Conservation (phyloP, 53 echinoderm and acorn worm species). For the Echinarachnius parma region DNA sequence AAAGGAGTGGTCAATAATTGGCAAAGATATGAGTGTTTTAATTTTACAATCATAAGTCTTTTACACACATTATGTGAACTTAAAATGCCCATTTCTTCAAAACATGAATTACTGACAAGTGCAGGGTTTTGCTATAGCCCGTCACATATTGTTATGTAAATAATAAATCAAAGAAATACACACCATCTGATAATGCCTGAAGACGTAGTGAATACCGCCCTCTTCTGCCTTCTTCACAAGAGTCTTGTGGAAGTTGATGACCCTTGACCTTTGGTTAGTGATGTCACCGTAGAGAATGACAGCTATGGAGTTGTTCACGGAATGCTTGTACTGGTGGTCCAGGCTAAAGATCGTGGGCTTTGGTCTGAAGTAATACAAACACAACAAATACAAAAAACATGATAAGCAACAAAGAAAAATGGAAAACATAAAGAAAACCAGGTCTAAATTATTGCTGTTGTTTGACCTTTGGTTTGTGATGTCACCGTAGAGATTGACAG, state of each 20-base stretch:
- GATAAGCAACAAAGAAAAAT: too few relatives aligned
- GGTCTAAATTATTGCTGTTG: too few relatives aligned
- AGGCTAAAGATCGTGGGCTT: conserved; percentile 68
- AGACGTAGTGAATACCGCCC: conserved; percentile 71
- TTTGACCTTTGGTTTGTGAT: conserved; percentile 55
- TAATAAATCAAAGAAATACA: too few relatives aligned
- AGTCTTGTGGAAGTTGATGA: conserved; percentile 61
- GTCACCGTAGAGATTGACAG: conserved; percentile 79
- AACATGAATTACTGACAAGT: too few relatives aligned
- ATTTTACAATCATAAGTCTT: not conserved
- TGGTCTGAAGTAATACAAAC: conserved; percentile 45
- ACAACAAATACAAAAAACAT: too few relatives aligned
- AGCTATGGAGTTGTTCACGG: conserved; percentile 49
- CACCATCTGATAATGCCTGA: conserved; percentile 86
- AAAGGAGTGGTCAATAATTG: too few relatives aligned
- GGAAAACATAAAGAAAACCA: too few relatives aligned
- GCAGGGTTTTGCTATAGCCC: too few relatives aligned
- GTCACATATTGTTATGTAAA: too few relatives aligned
- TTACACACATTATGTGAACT: too few relatives aligned
- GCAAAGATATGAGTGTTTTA: not conserved
- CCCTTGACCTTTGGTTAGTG: conserved; percentile 47
- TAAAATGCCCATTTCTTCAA: too few relatives aligned
- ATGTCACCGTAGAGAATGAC: conserved; percentile 85
- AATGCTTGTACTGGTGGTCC: conserved; percentile 70
- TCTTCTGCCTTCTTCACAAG: conserved; percentile 46